Base-by-base conservation (phyloP, 2,888 invertebrate genomes). In the Amaurobius ferox region DNA sequence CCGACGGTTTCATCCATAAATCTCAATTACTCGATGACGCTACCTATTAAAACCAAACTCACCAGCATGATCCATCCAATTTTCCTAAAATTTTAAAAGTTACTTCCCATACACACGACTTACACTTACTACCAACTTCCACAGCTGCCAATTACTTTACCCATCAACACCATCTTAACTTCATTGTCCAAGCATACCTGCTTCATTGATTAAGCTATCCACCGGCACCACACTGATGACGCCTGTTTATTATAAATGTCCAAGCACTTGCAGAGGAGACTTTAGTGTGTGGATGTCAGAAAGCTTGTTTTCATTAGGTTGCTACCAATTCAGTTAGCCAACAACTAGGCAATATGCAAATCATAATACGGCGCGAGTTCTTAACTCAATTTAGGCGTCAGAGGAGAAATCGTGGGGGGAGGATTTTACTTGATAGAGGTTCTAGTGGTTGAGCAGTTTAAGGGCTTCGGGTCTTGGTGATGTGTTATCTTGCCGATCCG, bases 271-370 rank as follows among this genome's bases (percentile, higher is more conserved):
- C 23, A 55, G 55, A 19, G 16, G 11, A n/a, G n/a, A n/a, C 44
- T 11, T 44, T 35, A 1, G 55, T 23, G 55, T 55, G 23, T 55
- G 23, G 55, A 55, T 55, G 55, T 55, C 55, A 55, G 55, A 23
- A 55, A 11, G 55, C 55, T 55, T 55, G 55, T 55, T 55, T 55
- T 55, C 55, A 55, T 55, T 55, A 55, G 55, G 64, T 79, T 66
- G 64, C 28, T 35, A 64, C 67, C 79, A 80, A 80, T 80, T 80
- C 79, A 80, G 66, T 80, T 80, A 67, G 73, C 26, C 30, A 28
- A 44, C 44, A 19, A 39, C 67, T 30, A 23, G 40, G 62, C 32
- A 62, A 16, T 67, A 80, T 80, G 79, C 73, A 80, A 80, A 80
- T 80, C 79, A 73, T 64, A 72, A 72, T 72, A 72, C 30, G 64